Evolutionary conservation across 2,113 vertebrate species (phyloP).

Genomic region (Paradisaea rubra): DNA sequence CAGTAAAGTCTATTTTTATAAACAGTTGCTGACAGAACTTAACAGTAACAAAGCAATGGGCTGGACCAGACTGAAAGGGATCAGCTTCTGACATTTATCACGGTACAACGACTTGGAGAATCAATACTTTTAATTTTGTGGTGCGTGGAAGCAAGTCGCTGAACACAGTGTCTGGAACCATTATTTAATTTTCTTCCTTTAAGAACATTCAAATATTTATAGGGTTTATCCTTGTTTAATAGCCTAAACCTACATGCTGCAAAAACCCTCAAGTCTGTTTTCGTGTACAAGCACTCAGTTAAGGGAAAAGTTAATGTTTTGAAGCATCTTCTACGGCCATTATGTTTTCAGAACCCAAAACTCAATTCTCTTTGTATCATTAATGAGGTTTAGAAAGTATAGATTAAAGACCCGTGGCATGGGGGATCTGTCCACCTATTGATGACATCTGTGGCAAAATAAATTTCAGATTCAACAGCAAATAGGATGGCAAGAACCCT

Average conservation of each 20-base stretch:
- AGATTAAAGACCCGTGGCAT: not conserved
- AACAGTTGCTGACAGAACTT: not conserved
- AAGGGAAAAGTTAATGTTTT: not conserved
- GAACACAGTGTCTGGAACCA: not conserved
- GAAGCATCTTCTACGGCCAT: not conserved
- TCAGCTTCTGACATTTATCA: slow-evolving; percentile 8
- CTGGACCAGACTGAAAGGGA: not conserved
- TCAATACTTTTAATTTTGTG: slow-evolving; percentile 61
- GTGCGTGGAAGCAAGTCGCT: not conserved
- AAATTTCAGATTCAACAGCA: not conserved
- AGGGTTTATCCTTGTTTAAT: not conserved
- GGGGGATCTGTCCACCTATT: not conserved
- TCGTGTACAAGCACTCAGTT: not conserved
- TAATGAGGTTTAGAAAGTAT: not conserved
- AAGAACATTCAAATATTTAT: not conserved
- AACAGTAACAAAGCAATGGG: not conserved
- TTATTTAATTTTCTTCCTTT: not conserved
- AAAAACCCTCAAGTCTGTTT: not conserved
- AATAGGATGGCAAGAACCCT: not conserved
- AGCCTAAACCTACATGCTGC: not conserved
- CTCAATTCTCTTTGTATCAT: not conserved
- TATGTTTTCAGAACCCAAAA: not conserved
- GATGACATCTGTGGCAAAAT: not conserved
- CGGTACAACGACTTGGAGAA: not conserved
- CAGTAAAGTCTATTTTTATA: not conserved